Conservation (phyloP, 2,113 vertebrate species). For the Pica pica region DNA sequence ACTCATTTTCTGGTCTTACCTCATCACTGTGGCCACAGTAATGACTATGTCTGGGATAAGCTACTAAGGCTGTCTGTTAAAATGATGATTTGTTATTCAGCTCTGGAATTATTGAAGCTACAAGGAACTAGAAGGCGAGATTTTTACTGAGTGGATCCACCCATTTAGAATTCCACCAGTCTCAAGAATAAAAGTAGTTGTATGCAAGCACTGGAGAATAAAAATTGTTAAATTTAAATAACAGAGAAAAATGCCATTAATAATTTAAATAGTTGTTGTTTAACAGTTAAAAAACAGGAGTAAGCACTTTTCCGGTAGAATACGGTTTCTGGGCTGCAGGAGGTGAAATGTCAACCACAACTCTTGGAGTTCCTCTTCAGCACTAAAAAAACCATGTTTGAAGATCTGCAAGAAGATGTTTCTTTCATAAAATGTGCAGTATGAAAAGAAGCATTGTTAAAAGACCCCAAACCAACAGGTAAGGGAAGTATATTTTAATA, state of each 20-base stretch:
- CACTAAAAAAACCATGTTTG: fast-evolving
- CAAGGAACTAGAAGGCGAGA: background rate
- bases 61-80: background rate
- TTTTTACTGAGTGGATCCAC: background rate
- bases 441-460: background rate
- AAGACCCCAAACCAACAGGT: background rate
- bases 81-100: background rate
- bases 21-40: background rate
- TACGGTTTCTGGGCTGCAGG: background rate
- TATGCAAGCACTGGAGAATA: background rate
- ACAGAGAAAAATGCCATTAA: background rate
- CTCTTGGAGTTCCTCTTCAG: background rate
- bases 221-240: background rate
- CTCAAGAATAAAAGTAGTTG: background rate
- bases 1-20: background rate
- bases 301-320: background rate
- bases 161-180: background rate
- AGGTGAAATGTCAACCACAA: background rate
- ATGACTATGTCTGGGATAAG: background rate
- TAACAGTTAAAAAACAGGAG: background rate
- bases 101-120: background rate
- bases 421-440: background rate
- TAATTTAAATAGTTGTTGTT: background rate
- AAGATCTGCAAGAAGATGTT: background rate
- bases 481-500: background rate